These are phyloP conservation scores for Poeciliopsis gracilis DNA, from an alignment of 2,797 vertebrate species.

Conservation along the genomic window DNA sequence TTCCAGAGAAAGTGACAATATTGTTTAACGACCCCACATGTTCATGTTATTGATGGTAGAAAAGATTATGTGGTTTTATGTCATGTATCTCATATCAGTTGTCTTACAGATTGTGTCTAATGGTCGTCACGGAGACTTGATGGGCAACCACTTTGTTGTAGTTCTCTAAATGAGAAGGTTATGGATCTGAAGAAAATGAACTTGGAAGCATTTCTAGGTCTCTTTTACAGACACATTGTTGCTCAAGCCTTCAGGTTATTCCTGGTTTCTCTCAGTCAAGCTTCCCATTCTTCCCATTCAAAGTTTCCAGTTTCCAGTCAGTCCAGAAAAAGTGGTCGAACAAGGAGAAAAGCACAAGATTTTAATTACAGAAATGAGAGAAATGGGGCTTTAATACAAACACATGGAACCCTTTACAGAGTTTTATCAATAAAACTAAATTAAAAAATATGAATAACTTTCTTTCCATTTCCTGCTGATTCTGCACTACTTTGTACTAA, in stretches of 20 bases:
- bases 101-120: not conserved
- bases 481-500: not conserved
- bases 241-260: not conserved
- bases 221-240: not conserved
- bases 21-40: not conserved
- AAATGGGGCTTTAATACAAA: not conserved
- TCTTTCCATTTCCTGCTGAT: not conserved
- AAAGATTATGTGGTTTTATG: not conserved
- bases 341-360: not conserved
- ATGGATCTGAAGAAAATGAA: not conserved
- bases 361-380: not conserved
- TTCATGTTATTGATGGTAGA: not conserved
- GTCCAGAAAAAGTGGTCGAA: not conserved
- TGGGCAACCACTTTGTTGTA: not conserved
- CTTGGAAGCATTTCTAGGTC: not conserved
- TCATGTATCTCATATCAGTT: not conserved
- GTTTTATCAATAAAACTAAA: not conserved
- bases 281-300: not conserved
- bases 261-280: not conserved
- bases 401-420: not conserved
- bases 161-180: not conserved
- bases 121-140: not conserved
- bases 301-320: not conserved
- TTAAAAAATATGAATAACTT: not conserved
- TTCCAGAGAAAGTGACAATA: not conserved